Base-by-base conservation (phyloP, 1,140 invertebrate species). In the Cecropterus lyciades region DNA sequence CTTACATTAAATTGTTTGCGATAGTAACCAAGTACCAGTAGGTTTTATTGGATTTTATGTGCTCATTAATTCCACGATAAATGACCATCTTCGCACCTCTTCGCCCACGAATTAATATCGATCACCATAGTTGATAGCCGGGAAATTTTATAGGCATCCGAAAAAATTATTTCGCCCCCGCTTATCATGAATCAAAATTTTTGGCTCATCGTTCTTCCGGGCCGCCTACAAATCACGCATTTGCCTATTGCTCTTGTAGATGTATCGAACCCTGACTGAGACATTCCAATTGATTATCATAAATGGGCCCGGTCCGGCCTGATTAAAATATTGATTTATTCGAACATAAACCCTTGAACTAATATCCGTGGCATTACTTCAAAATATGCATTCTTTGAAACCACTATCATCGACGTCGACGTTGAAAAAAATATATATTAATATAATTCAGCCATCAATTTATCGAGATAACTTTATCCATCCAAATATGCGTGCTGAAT, bases 131-230 rank as follows among this genome's bases (percentile, higher is more conserved):
- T 76, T 72, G 70, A 82, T 78, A 69, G 65, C 69, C 77, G 75
- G 74, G 75, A 80, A 81, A 79, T 81, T 84, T 77, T 75, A 77
- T 81, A 65, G 69, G 66, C 77, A 75, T 20, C 72, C 69, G 48
- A 75, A 78, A 81, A 62, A 65, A 80, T 84, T 72, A 78, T 68
- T 70, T 77, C 79, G 74, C 71, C 69, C 71, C 67, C 65, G 66
- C 62, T 67, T n/a, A n/a, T 68, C 71, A 55, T 59, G 53, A 59
- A 62, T 55, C 33, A 27, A 24, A 57, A 43, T 73, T 77, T 75
- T 67, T 42, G 57, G 72, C 69, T 67, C 79, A 80, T 84, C 76
- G 75, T 42, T 84, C 79, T 84, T 84, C 80, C 80, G 79, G 75
- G 53, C 70, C 70, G 71, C 70, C 68, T 69, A 81, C 81, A 80